Base-by-base conservation (phyloP, 2,888 invertebrate genomes). In the Serripes groenlandicus region DNA sequence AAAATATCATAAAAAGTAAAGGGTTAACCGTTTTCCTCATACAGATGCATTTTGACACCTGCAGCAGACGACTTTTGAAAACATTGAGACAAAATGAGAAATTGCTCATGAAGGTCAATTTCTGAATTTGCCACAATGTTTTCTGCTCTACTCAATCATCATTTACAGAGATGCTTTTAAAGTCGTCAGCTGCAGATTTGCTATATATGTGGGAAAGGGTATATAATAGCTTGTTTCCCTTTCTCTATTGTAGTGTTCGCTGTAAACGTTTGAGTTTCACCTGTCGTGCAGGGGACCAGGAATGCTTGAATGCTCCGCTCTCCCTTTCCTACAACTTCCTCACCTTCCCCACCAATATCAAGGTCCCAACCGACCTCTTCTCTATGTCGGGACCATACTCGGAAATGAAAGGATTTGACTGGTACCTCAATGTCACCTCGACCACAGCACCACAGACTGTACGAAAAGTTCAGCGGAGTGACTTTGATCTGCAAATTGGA, bases 241-340 rank as follows among this genome's bases (percentile, higher is more conserved):
- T 81, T 49, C 62, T 68, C 64, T 81, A 35, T 86, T 86, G 68
- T 84, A 94, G 93, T 81, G 90, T 94, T 91, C 97, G 98, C 1
- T 99, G 99, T 93, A 96, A 97, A 74, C 96, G 97, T 74, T 95
- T 96, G 35, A 96, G 96, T 74, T 96, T 96, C 34, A 95, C 96
- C 64, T 99, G 98, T 92, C 96, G 96, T 54, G 95, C 96, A 32
- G 96, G 96, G n/a, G 97, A 97, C 94, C 94, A 95, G 90, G 96
- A 96, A 34, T 99, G 99, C 91, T 96, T 97, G 73, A 96, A 96
- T 64, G 96, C 96, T 91, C 98, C 99, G 0, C 96, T 97, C 64
- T 97, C 97, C 72, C 97, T 97, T 93, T 98, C 98, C 42, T 98
- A 97, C 95, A 98, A 99, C 95, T 99, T 98, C 95, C 97, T 99